A percentile compares a stretch with the other conserved stretches of the same genome.
Conservation (phyloP, 2,888 invertebrate genomes). For the Campopleginae sp. region DNA sequence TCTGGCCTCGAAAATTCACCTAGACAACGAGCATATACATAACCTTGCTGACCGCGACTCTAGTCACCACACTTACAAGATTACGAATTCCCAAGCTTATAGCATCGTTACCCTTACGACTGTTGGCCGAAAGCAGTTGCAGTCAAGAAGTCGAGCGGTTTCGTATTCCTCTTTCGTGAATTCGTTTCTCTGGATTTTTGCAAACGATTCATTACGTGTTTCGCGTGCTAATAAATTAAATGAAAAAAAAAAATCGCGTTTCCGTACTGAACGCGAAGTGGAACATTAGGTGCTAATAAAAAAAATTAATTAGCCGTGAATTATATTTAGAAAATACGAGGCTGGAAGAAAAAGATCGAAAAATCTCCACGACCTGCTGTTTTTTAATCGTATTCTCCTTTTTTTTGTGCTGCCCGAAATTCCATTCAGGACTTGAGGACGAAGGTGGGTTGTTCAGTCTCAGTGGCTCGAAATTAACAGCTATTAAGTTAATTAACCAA, state of each 20-base stretch:
- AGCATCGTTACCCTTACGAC: slow-evolving; percentile 3
- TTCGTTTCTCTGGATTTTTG: background rate
- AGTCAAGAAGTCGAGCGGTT: slow-evolving; percentile 49
- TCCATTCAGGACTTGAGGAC: slow-evolving; percentile 85
- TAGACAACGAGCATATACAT: slow-evolving; percentile 42
- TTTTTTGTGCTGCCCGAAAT: slow-evolving; percentile 20
- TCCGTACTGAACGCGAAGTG: background rate
- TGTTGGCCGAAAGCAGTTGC: slow-evolving; percentile 53
- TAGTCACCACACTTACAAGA: slow-evolving; percentile 72
- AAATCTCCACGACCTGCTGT: background rate
- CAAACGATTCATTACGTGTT: background rate
- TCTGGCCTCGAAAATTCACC: slow-evolving; percentile 57
- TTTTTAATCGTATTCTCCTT: background rate
- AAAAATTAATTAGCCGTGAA: background rate
- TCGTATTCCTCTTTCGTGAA: background rate
- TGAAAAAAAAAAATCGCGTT: background rate
- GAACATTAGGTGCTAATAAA: background rate
- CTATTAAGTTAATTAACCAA: slow-evolving; percentile 6
- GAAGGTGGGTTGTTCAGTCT: slow-evolving; percentile 83
- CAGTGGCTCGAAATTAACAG: slow-evolving; percentile 3
- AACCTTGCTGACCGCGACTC: slow-evolving; percentile 70
- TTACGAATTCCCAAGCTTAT: slow-evolving; percentile 72
- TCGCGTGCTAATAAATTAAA: background rate
- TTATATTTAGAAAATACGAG: background rate
- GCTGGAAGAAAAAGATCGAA: background rate